Base-by-base conservation (phyloP, 2,888 invertebrate species). In the Dryococelus australis region DNA sequence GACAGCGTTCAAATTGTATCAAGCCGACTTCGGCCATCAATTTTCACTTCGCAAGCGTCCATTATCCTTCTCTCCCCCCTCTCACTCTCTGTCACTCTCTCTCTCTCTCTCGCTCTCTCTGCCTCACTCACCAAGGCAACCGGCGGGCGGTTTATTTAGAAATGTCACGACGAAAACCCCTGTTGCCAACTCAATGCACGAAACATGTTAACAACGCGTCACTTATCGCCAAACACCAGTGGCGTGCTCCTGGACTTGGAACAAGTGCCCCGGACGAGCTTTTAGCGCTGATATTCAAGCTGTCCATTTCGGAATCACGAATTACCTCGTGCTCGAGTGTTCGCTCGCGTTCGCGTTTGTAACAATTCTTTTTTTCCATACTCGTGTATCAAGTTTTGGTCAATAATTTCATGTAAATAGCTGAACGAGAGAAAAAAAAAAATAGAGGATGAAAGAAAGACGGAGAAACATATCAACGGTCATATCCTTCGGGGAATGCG, bases 141-240 rank as follows among this genome's bases (percentile, higher is more conserved):
- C 20, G 43, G 35, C 35, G 84, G 43, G 0, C 16, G 84, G 43
- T 84, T 84, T 65, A 65, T 65, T 65, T 65, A 65, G 65, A 65
- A 65, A 65, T n/a, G 65, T 65, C 65, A 47, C 47, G 65, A 51
- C 13, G 13, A 20, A 24, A 20, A 20, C 65, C 65, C 13, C n/a
- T n/a, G 65, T 65, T 65, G 65, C 65, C 65, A 65, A 65, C 65
- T 65, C 65, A n/a, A n/a, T n/a, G 65, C 65, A 65, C 65, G n/a
- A 65, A n/a, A 1, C 65, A 20, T 65, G 65, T 65, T n/a, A 65
- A 65, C 65, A 65, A 65, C 65, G 65, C 16, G 65, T 24, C 65
- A 65, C 24, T n/a, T 65, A 20, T 65, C 20, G 20, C 65, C n/a
- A n/a, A 65, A 65, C 65, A 65, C n/a, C 2, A 65, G 65, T 65